Conservation (phyloP, 2,888 invertebrate species). For the Bruchidius siliquastri region DNA sequence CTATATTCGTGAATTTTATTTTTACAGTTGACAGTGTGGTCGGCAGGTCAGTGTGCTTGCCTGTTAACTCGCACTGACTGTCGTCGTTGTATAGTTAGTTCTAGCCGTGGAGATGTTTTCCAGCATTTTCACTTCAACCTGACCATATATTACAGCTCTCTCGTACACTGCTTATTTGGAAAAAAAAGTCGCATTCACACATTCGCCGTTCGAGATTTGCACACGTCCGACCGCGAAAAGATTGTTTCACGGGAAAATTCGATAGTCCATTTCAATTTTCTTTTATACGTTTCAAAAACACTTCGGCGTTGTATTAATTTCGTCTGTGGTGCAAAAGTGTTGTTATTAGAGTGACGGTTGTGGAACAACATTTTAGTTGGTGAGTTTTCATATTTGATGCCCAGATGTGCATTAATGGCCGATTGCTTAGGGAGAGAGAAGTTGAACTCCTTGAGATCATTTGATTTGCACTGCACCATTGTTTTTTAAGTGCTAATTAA, state of each 20-base stretch:
- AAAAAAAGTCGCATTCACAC: neutral
- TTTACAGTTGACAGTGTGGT: neutral
- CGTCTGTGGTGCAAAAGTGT: neutral
- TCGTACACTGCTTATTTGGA: neutral
- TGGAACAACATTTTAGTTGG: neutral
- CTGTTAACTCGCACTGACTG: neutral
- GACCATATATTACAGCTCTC: neutral
- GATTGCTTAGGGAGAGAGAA: too few species aligned
- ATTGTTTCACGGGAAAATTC: neutral
- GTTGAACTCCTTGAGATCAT: too few species aligned
- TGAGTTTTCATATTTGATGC: neutral
- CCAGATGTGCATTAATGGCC: too few species aligned
- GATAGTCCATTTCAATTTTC: neutral
- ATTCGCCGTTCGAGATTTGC: neutral
- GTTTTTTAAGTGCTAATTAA: too few species aligned
- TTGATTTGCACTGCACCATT: too few species aligned
- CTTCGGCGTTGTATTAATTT: neutral
- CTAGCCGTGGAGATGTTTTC: neutral
- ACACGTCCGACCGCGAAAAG: neutral
- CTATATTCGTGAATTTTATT: neutral
- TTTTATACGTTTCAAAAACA: neutral
- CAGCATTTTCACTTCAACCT: neutral
- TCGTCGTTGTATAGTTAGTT: neutral
- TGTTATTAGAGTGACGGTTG: neutral
- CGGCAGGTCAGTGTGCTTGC: neutral